Conservation (phyloP, 2,113 vertebrate species). For the Nasalis larvatus region DNA sequence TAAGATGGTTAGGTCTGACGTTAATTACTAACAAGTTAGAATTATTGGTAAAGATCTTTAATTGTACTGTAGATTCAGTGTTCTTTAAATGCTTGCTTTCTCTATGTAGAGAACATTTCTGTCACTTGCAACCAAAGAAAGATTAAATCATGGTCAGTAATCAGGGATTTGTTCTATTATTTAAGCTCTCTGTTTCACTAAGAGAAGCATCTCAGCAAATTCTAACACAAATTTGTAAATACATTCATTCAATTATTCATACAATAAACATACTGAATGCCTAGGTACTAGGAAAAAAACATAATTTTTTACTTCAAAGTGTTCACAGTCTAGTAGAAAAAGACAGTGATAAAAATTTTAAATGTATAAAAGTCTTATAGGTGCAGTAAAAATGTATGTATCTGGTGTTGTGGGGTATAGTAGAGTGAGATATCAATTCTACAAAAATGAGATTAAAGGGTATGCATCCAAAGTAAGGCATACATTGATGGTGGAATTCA, state of each 20-base stretch:
- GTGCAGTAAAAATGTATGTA: neutral
- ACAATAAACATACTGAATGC: neutral
- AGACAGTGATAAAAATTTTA: neutral
- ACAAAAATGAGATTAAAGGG: neutral
- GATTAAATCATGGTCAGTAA: neutral
- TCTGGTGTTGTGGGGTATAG: neutral
- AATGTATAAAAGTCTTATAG: neutral
- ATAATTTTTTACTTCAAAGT: neutral
- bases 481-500: neutral
- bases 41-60: conserved; percentile 28
- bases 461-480: neutral
- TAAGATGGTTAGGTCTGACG: neutral
- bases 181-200: conserved; percentile 1
- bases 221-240: neutral
- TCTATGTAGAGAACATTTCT: conserved; percentile 32
- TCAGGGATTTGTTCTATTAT: neutral
- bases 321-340: neutral
- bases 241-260: neutral
- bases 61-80: neutral
- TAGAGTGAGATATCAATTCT: neutral
- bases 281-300: neutral
- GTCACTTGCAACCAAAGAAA: conserved; percentile 13
- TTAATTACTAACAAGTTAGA: neutral
- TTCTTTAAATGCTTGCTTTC: conserved; percentile 26
- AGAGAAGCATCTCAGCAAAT: conserved; percentile 30